phyloP scores from a whole-genome alignment of 2,888 invertebrate genomes.

The Syrista parreyssii region DNA sequence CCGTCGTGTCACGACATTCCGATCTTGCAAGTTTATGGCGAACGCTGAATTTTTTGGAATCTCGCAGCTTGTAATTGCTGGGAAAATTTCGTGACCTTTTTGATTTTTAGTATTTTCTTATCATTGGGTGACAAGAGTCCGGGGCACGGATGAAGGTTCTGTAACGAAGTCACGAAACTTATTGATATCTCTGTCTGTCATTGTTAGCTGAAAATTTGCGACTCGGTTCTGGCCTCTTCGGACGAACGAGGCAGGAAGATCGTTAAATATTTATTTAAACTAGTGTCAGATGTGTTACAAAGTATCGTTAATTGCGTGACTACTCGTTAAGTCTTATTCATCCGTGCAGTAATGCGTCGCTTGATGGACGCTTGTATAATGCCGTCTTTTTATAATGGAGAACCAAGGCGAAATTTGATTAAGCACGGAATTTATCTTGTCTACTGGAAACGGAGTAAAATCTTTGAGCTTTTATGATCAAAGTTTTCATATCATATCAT shows the following conservation, averaged over 20 bases:
- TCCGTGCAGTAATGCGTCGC: constrained; percentile 6
- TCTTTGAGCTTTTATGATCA: not conserved
- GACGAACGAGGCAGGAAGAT: not conserved
- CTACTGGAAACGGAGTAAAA: not conserved
- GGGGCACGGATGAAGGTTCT: not conserved
- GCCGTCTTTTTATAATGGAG: not conserved
- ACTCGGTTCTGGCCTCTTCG: not conserved
- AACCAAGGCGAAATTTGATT: not conserved
- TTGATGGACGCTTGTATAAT: constrained; percentile 1
- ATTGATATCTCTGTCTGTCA: not conserved
- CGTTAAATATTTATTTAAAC: not conserved
- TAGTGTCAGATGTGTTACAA: not conserved
- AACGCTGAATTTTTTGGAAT: not conserved
- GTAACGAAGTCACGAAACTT: not conserved
- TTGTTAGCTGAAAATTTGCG: not conserved
- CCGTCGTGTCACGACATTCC: too few relatives aligned
- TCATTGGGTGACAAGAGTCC: constrained; percentile 9
- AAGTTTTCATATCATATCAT: too few relatives aligned
- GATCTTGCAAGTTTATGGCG: not conserved
- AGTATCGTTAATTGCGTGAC: not conserved
- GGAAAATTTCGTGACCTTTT: not conserved
- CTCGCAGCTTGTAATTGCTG: not conserved
- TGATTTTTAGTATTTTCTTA: not conserved
- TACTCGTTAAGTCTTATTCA: not conserved
- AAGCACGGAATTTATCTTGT: not conserved